phyloP scores from a whole-genome alignment of 2,113 vertebrate species.

The Camelus dromedarius region DNA sequence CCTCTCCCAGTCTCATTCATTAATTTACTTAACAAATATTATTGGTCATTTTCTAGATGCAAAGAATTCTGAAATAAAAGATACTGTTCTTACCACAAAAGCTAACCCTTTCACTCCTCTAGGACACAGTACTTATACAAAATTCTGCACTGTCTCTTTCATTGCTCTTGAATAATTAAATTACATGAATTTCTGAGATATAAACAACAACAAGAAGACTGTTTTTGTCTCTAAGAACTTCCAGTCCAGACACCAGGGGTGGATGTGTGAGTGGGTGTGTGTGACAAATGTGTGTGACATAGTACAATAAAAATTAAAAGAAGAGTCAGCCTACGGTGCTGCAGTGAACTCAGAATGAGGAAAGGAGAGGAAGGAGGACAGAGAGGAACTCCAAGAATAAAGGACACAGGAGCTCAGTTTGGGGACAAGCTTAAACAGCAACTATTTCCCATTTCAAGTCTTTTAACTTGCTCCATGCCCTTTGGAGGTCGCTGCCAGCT shows the following conservation, averaged over 20 bases:
- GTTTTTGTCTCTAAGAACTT: neutral
- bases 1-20: neutral
- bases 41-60: conserved; percentile 16
- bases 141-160: conserved; percentile 43
- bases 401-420: neutral
- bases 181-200: conserved; percentile 27
- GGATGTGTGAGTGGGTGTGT: neutral
- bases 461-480: neutral
- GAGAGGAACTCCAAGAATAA: conserved; percentile 2
- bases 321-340: neutral
- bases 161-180: conserved; percentile 24
- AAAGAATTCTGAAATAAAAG: conserved; percentile 38
- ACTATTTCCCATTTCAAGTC: conserved; percentile 41
- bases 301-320: neutral
- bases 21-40: conserved; percentile 56
- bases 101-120: conserved; percentile 42
- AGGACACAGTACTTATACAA: neutral
- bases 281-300: neutral
- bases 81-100: neutral
- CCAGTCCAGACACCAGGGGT: neutral
- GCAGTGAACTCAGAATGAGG: neutral
- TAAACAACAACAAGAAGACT: neutral
- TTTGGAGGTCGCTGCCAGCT: conserved; percentile 11
- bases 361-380: neutral
- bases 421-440: neutral